Conservation (phyloP, 1,140 invertebrate genomes). For the Diorhabda sublineata region DNA sequence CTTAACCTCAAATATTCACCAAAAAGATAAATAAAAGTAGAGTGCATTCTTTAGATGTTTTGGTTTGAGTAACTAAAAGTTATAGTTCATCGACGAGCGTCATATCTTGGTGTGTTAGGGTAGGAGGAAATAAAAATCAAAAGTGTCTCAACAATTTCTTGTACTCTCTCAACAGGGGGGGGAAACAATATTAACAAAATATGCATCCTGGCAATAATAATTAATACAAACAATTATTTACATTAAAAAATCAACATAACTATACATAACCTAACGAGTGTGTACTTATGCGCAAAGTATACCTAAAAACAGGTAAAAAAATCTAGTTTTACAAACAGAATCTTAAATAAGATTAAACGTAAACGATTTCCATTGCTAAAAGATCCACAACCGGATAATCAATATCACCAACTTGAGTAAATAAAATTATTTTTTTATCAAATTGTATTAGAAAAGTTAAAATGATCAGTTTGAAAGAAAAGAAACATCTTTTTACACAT, state of each 20-base stretch:
- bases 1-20: no score
- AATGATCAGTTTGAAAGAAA: no score
- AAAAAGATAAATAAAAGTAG: no score
- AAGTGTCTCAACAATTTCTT: slow-evolving; percentile 16
- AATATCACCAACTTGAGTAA: no score
- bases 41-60: no score
- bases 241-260: slow-evolving; percentile 15
- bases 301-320: slow-evolving; percentile 26
- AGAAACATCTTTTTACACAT: no score
- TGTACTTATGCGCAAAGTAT: slow-evolving; percentile 14
- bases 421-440: no score
- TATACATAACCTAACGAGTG: slow-evolving; percentile 14
- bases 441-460: no score
- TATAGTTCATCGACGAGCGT: no score
- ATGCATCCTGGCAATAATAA: slow-evolving; percentile 16
- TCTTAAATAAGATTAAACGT: slow-evolving; percentile 18
- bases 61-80: no score
- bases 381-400: not conserved
- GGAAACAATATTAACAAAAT: slow-evolving; percentile 28
- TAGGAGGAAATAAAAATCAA: not conserved
- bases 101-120: no score
- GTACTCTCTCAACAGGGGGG: slow-evolving; percentile 25
- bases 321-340: slow-evolving; percentile 20
- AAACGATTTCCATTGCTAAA: not conserved
- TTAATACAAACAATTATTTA: slow-evolving; percentile 18